phyloP scores from a whole-genome alignment of 2,888 invertebrate genomes.

The Acanthopleura granulata region DNA sequence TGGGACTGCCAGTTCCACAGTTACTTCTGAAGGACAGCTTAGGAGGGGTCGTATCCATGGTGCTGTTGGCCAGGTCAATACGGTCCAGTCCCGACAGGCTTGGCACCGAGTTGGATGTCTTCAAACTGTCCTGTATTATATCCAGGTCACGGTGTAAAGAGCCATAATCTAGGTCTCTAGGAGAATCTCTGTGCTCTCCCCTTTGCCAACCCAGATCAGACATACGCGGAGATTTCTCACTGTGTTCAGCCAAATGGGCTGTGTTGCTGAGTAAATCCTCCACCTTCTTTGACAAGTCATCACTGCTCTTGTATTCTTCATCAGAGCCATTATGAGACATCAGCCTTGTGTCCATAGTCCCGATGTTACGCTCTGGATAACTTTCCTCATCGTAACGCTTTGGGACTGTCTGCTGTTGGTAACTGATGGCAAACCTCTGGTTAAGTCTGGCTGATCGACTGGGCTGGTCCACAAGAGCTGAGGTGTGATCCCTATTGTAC shows the following conservation, averaged over 20 bases:
- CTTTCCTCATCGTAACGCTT: neutral
- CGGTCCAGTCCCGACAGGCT: neutral
- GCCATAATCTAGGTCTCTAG: slow-evolving; percentile 46
- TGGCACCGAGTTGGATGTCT: slow-evolving; percentile 14
- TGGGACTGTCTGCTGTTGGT: neutral
- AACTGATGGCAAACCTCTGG: neutral
- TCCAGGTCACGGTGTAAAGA: slow-evolving; percentile 59
- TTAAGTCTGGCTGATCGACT: neutral
- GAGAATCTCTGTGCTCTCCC: slow-evolving; percentile 24
- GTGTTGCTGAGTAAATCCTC: slow-evolving; percentile 2
- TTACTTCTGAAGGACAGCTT: slow-evolving; percentile 1
- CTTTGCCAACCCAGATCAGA: neutral
- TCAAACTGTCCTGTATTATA: slow-evolving; percentile 59
- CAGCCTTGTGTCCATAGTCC: neutral
- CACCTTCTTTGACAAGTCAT: slow-evolving; percentile 8
- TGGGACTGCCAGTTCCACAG: neutral
- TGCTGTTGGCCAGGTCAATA: neutral
- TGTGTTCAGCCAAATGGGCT: neutral
- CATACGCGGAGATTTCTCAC: neutral
- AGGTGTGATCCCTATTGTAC: neutral
- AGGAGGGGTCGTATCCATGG: neutral
- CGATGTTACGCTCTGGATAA: neutral
- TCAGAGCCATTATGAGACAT: neutral
- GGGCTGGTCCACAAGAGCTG: neutral
- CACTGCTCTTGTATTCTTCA: neutral